A percentile compares a stretch with the other conserved stretches of the same genome.
Conservation (phyloP, 2,888 invertebrate species). For the Ceramica pisi region DNA sequence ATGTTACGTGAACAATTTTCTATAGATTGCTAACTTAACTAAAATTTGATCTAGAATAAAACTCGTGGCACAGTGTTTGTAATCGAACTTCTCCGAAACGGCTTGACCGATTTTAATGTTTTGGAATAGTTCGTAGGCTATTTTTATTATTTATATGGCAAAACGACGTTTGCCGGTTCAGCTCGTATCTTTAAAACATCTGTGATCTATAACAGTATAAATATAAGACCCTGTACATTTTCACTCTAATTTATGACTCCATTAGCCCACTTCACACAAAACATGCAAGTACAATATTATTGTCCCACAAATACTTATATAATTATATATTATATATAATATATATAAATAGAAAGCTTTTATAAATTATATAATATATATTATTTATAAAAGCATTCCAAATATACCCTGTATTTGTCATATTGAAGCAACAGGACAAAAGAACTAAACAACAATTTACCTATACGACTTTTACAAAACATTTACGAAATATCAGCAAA, state of each 20-base stretch:
- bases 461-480: background rate
- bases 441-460: background rate
- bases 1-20: background rate
- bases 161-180: no score
- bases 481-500: background rate
- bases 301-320: background rate
- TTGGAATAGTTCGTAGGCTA: no score
- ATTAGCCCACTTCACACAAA: background rate
- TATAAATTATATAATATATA: no score
- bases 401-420: background rate
- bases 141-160: no score
- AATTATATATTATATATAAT: no score
- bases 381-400: background rate
- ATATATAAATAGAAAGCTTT: no score
- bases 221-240: background rate
- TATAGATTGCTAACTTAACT: background rate
- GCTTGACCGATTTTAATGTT: no score
- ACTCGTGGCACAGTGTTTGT: no score
- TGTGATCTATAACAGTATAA: background rate
- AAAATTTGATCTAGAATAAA: background rate
- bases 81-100: no score
- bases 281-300: background rate
- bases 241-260: background rate
- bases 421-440: constrained; percentile 8
- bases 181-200: no score